Base-by-base conservation (phyloP, 2,888 invertebrate genomes). In the Drosophila diplacantha region DNA sequence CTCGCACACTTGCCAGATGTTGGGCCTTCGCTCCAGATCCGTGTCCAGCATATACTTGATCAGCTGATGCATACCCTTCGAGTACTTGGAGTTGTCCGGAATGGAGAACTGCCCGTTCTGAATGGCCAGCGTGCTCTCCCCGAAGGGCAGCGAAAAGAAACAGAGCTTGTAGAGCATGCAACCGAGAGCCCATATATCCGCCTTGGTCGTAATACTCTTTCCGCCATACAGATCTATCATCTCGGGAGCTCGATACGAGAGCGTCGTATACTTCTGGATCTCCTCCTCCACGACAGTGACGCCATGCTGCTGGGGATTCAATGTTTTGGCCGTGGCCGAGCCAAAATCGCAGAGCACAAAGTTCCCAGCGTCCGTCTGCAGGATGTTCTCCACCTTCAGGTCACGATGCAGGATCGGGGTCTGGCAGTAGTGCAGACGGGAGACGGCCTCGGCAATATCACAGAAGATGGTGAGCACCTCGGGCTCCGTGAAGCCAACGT, bases 301-400 rank as follows among this genome's bases (percentile, higher is more conserved):
- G 49, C 93, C 93, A 80, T 93, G 92, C 66, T 90, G 90, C 60
- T 89, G 89, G 2, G 93, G 92, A 89, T 93, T 93, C 65, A 94
- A 89, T 71, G 92, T 89, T 85, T 94, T 92, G 32, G 93, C 94
- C n/a, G 96, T 97, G 16, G 96, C 95, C 73, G 96, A 96, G 41
- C 97, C 97, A 90, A 97, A 97, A 90, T 97, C 97, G 90, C 97
- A 97, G 41, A 97, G 90, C 46, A 97, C 94, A 88, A 93, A 96
- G 87, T 93, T 92, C 39, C 95, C 95, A 75, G 90, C 91, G 83
- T 95, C 94, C 77, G 93, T 92, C 76, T 94, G 91, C 77, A 96
- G 90, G 83, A 96, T 94, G 89, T 96, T 96, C 89, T 96, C 96
- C 69, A 96, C 95, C 91, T 97, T 97, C 75, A 96, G 90, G 90